Base-by-base conservation (phyloP, 2,113 vertebrate genomes). In the Tachysurus vachellii region DNA sequence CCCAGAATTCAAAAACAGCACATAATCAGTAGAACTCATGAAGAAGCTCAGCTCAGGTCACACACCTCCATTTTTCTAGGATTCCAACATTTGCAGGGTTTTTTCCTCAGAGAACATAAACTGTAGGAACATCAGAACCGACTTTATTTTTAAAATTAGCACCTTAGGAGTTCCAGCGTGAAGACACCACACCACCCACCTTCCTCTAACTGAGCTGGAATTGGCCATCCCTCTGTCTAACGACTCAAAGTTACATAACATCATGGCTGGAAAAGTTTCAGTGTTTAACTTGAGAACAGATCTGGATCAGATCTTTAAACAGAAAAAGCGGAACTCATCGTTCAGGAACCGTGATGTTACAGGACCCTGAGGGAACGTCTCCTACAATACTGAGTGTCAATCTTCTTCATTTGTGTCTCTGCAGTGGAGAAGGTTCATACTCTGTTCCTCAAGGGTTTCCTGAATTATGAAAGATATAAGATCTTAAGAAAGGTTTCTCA, bases 181-280 rank as follows among this genome's bases (percentile, higher is more conserved):
- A 68, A 84, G 53, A 84, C 82, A 84, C 66, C 82, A 84, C 82
- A 84, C 82, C 82, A 57, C 82, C 82, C 82, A 84, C 82, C 19
- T 80, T 80, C 79, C 47, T 54, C 14, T 10, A 53, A 50, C 61
- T 0, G 82, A 83, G 26, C 82, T 83, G 64, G 66, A 56, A 50
- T 56, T 84, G 82, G 82, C 62, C 8, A 56, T 56, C 28, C 4
- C 50, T 70, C 82, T 2, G 66, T 71, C 62, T 71, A 71, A 54
- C 82, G 10, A 31, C 64, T 68, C 64, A 23, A 59, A 59, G 28
- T 80, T 80, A 80, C 79, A 80, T 80, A 77, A 77, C 21, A 68
- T 53, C 23, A 50, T 53, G 64, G 54, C 77, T 82, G 86, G 85
- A 90, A 93, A 93, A 93, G 64, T 88, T 84, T 57, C 31, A 23